Evolutionary conservation across 2,113 vertebrate genomes (phyloP).

Genomic region (Trinectes maculatus): DNA sequence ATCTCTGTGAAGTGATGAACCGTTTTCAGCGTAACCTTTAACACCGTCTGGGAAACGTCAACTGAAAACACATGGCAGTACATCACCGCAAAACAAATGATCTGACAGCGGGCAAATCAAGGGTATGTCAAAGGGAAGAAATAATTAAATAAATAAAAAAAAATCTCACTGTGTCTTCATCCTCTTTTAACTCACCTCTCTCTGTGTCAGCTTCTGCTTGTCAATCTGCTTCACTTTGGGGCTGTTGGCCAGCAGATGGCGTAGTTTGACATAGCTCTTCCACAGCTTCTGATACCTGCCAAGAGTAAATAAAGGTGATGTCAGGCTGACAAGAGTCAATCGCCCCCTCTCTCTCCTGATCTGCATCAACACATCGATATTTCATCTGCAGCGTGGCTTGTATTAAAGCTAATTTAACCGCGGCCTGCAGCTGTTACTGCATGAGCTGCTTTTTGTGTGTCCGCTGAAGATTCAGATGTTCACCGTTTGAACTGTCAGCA

Average conservation of each 20-base stretch:
- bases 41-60: conserved; percentile 6
- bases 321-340: conserved; percentile 32
- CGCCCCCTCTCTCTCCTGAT: not conserved
- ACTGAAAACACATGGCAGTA: not conserved
- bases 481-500: conserved; percentile 26
- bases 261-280: conserved; percentile 98
- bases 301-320: conserved; percentile 12
- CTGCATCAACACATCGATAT: conserved; percentile 63
- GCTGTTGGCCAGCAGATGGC: conserved; percentile 97
- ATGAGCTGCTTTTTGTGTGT: conserved; percentile 42
- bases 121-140: conserved; percentile 11
- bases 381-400: conserved; percentile 47
- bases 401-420: conserved; percentile 65
- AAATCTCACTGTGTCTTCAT: not conserved
- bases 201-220: conserved; percentile 97
- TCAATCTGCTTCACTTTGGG: conserved; percentile 98
- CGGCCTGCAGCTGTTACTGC: conserved; percentile 49
- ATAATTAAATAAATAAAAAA: too few relatives aligned
- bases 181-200: conserved; percentile 86
- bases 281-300: conserved; percentile 97
- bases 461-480: conserved; percentile 16
- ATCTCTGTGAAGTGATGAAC: not conserved
- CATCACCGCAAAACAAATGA: not conserved
- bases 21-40: conserved; percentile 5
- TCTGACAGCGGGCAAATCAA: too few relatives aligned